Evolutionary conservation across 2,888 invertebrate species (phyloP).

Genomic region (Andrena camellia): DNA sequence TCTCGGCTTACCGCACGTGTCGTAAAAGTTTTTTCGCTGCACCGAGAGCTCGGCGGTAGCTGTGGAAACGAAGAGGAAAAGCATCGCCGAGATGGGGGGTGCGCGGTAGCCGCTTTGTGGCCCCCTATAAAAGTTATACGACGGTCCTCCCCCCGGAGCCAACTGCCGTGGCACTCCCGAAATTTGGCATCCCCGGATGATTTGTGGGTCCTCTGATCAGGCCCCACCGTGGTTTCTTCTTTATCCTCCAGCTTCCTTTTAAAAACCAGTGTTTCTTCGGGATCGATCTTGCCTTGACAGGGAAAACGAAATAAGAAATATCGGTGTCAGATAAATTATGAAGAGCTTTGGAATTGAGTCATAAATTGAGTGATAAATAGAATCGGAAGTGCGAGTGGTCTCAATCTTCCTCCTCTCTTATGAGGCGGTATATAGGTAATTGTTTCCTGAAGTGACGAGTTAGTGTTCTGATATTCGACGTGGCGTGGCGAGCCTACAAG

Average conservation of each 20-base stretch:
- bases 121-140: conserved; percentile 71
- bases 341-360: neutral
- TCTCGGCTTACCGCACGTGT: conserved; percentile 68
- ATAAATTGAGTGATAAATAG: no score
- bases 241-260: neutral
- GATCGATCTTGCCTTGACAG: no score
- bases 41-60: conserved; percentile 26
- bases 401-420: no score
- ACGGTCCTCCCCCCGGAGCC: conserved; percentile 12
- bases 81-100: conserved; percentile 25
- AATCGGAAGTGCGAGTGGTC: no score
- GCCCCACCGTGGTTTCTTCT: conserved; percentile 31
- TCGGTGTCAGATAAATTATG: neutral
- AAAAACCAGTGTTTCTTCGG: neutral
- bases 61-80: conserved; percentile 16
- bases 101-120: conserved; percentile 62
- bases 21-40: conserved; percentile 60
- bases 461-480: no score
- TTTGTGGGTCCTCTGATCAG: conserved; percentile 50
- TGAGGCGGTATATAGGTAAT: no score
- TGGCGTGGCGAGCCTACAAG: no score
- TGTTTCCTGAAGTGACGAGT: no score
- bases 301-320: no score
- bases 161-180: conserved; percentile 10
- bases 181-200: conserved; percentile 43